Evolutionary conservation across 2,888 invertebrate species (phyloP), one percentile per base, ranked within the genome.

Genomic region (Aporophyla lueneburgensis): DNA sequence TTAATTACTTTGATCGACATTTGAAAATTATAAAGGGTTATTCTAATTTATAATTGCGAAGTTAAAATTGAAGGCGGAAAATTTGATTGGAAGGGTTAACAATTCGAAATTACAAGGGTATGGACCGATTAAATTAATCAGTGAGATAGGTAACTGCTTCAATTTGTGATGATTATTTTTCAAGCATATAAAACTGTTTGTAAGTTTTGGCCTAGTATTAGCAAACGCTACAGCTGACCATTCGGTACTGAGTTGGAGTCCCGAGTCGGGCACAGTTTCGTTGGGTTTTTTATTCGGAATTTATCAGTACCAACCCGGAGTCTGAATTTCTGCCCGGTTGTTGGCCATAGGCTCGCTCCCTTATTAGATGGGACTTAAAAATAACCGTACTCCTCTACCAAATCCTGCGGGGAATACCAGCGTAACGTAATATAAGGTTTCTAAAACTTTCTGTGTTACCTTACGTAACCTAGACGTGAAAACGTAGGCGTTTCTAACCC

Each of bases 21-120:
- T 9, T 54, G 10, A 6, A 54, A 6, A 27, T 40, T 59, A 9
- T 40, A 14, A 74, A 58, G 10, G 54, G 19, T 2, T 43, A 43
- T 33, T 53, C 3, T 24, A 61, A 61, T 46, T 53, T 62, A n/a
- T 33, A 54, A 33, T 33, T 53, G 14, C 19, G 14, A 33, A 61
- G 59, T 61, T 74, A 19, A 61, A 61, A 75, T 54, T 76, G 40
- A n/a, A 70, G 40, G 24, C 24, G 24, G 14, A 21, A 69, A 9
- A 59, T 74, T 66, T 61, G 16, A 59, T 46, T 75, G 9, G 16
- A 12, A 59, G 14, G 49, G 19, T 46, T 46, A n/a, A 43, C 43
- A 53, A 16, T 53, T 66, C 16, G 12, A 33, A 49, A 54, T 62
- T 19, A 16, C 16, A 75, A 74, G 24, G 19, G 46, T 73, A n/a